phyloP scores from a whole-genome alignment of 2,113 vertebrate species.

The Lycaon pictus region DNA sequence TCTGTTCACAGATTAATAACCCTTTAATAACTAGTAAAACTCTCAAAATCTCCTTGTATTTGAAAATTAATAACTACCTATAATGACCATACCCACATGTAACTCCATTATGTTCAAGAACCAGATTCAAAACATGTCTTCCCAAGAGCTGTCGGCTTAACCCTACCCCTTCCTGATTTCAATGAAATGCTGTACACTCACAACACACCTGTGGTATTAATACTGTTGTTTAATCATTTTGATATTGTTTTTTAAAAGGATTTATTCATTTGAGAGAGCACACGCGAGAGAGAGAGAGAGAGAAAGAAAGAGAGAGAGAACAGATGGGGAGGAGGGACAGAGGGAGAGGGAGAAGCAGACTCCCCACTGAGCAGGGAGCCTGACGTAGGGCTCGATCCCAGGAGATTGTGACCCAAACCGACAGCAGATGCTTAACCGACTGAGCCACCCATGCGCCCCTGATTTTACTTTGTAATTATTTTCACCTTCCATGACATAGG shows the following conservation, averaged over 20 bases:
- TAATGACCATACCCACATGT: not conserved
- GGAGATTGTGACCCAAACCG: too few species aligned
- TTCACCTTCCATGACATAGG: not conserved
- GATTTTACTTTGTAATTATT: constrained; percentile 32
- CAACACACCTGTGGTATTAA: not conserved
- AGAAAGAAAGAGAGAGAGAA: too few species aligned
- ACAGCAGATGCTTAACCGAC: too few species aligned
- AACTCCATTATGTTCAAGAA: not conserved
- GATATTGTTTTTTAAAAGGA: not conserved
- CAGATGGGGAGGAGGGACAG: too few species aligned
- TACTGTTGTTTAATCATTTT: not conserved
- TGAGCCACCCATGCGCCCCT: too few species aligned
- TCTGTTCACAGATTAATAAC: constrained; percentile 45
- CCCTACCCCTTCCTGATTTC: not conserved
- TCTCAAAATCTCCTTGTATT: not conserved
- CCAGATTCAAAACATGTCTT: not conserved
- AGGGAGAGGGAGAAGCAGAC: too few species aligned
- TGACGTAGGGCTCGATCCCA: too few species aligned
- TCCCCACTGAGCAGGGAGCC: too few species aligned
- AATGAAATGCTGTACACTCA: not conserved
- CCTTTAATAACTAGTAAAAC: not conserved
- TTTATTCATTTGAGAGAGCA: too few species aligned
- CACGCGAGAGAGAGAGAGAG: too few species aligned
- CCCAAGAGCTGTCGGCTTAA: not conserved
- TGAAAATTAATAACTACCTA: constrained; percentile 30